Percentiles rank a stretch among this genome's conserved stretches.
Evolutionary conservation across 2,888 invertebrate genomes (phyloP).

Genomic region (Cyclophora albipunctata): DNA sequence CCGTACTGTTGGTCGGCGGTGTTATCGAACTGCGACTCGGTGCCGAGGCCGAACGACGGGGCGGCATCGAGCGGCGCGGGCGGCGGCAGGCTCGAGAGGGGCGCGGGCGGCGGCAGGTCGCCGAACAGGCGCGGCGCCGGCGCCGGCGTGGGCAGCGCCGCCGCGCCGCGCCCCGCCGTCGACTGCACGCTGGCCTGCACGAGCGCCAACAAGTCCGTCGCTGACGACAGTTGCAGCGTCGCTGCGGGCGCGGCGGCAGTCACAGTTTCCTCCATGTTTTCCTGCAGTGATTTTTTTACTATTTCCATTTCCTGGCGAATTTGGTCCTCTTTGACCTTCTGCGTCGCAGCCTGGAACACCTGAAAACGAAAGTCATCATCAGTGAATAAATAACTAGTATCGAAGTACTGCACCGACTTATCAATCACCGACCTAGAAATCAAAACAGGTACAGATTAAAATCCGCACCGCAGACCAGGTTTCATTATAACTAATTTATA

Average conservation of each 20-base stretch:
- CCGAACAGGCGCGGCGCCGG: conserved; percentile 56
- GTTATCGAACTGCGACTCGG: not conserved
- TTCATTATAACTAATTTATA: too few species aligned
- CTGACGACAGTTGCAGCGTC: conserved; percentile 41
- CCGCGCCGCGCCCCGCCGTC: conserved; percentile 18
- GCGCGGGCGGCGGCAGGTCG: conserved; percentile 29
- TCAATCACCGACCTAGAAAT: too few species aligned
- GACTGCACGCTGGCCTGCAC: conserved; percentile 58
- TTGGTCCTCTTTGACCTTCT: conserved; percentile 80
- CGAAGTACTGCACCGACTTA: too few species aligned
- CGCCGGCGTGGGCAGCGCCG: conserved; percentile 27
- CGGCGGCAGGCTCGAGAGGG: not conserved
- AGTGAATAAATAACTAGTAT: too few species aligned
- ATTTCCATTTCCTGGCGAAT: conserved; percentile 76
- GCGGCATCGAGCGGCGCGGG: not conserved
- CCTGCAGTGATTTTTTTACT: conserved; percentile 61
- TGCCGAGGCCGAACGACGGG: not conserved
- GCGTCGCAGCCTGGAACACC: conserved; percentile 83
- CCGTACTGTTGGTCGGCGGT: too few species aligned
- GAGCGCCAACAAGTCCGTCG: conserved; percentile 51
- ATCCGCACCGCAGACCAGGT: too few species aligned
- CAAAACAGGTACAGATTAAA: too few species aligned
- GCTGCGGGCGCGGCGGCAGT: conserved; percentile 5
- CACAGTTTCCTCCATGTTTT: conserved; percentile 27
- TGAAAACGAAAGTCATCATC: conserved; percentile 21